phyloP scores from a whole-genome alignment of 2,888 invertebrate genomes.

The Drosophila atripex region DNA sequence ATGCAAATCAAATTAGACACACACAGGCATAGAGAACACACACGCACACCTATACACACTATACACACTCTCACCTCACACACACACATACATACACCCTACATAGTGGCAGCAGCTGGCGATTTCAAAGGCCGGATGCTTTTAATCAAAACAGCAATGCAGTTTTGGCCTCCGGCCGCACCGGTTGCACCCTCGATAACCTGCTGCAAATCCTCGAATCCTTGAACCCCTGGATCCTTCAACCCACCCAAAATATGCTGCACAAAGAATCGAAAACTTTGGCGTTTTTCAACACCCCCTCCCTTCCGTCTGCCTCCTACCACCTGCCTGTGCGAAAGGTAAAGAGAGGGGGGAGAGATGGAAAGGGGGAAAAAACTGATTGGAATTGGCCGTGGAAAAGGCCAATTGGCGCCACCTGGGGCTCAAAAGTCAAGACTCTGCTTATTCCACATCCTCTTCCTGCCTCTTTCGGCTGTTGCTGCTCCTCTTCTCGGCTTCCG shows the following conservation, averaged over 20 bases:
- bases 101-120: background rate
- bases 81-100: background rate
- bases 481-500: background rate
- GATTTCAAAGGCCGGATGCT: conserved; percentile 58
- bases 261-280: conserved; percentile 19
- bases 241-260: conserved; percentile 16
- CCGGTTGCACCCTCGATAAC: conserved; percentile 1
- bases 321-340: no score
- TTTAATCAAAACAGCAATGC: conserved; percentile 66
- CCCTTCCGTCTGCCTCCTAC: no score
- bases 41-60: background rate
- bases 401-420: conserved; percentile 21
- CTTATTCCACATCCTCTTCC: background rate
- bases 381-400: conserved; percentile 15
- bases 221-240: background rate
- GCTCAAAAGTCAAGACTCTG: conserved; percentile 9
- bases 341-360: background rate
- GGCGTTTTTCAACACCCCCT: background rate
- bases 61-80: background rate
- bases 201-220: background rate
- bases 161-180: conserved; percentile 7
- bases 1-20: conserved; percentile 70
- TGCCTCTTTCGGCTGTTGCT: background rate
- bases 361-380: conserved; percentile 8
- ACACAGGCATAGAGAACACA: conserved; percentile 6